Evolutionary conservation across 1,140 invertebrate genomes (phyloP), one percentile per base, ranked within the genome.

Genomic region (Drosophila biarmipes): DNA sequence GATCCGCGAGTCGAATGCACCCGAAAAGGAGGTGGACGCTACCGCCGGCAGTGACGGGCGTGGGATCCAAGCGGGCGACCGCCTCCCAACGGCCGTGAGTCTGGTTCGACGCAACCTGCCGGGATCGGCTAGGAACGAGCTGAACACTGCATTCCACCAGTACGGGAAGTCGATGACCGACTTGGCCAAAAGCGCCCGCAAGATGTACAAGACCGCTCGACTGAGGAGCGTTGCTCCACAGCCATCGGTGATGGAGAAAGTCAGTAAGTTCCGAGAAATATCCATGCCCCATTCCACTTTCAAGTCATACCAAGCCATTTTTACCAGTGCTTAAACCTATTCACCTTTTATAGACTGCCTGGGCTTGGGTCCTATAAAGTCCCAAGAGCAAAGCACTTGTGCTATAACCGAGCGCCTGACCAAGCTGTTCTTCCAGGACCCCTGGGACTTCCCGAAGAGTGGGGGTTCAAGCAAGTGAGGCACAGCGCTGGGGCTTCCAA

Each of bases 131-230:
- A 48, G 14, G n/a, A 27, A 27, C n/a, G 45, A 48, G n/a, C 24
- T 29, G 14, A 48, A 48, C 3, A 15, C 45, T 0, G 45, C 45
- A 4, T 27, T n/a, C 45, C 3, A 15, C 4, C 45, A 4, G 1
- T 48, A 48, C 4, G 45, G 4, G 11, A 27, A 48, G 12, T 48
- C 45, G 2, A 27, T 48, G 45, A 29, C 24, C 45, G 45, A 48
- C 15, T 48, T 48, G 45, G 45, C 24, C n/a, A 29, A 8, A 1
- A 48, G 24, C 29, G 45, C 45, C n/a, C 24, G 24, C 1, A 48
- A 29, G 1, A 4, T 48, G n/a, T 48, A 48, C 8, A 48, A 29
- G n/a, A 15, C 6, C 15, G 45, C 45, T 1, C 45, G 45, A n/a
- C 4, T 27, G 1, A 48, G 24, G 24, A 29, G 15, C 7, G 2